phyloP scores from a whole-genome alignment of 1,140 invertebrate species.

The Zaprionus capensis region DNA sequence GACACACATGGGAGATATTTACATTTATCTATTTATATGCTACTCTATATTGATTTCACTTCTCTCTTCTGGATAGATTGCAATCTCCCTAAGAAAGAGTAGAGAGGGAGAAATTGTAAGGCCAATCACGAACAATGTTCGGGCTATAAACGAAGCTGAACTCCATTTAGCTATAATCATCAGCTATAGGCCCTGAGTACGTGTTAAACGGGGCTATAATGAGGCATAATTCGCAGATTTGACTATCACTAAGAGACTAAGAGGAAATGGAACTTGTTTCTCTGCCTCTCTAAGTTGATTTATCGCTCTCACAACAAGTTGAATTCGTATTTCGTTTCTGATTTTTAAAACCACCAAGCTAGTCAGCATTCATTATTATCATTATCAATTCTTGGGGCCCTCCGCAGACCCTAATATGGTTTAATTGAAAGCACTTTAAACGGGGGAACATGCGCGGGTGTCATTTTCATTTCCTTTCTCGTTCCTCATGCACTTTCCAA shows the following conservation, averaged over 20 bases:
- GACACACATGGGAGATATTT: neutral
- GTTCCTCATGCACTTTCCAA: constrained; percentile 14
- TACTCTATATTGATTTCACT: neutral
- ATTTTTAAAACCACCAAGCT: neutral
- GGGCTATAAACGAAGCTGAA: neutral
- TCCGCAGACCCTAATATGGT: neutral
- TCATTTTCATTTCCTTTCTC: neutral
- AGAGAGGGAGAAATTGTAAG: no score
- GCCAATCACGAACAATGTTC: neutral
- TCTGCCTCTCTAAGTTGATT: neutral
- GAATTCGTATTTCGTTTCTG: neutral
- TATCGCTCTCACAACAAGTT: neutral
- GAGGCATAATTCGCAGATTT: neutral
- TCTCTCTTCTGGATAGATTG: neutral
- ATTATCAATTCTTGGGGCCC: neutral
- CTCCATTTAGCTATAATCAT: neutral
- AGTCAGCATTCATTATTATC: neutral
- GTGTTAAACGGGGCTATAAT: neutral
- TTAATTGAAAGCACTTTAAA: constrained; percentile 6
- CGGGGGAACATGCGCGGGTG: constrained; percentile 6
- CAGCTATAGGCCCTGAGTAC: neutral
- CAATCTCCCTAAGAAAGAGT: no score
- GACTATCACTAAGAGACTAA: neutral
- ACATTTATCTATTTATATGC: neutral
- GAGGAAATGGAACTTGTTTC: neutral